A percentile compares a stretch with the other conserved stretches of the same genome.
Evolutionary conservation across 2,797 vertebrate genomes (phyloP).

Genomic region (Alauda arvensis): DNA sequence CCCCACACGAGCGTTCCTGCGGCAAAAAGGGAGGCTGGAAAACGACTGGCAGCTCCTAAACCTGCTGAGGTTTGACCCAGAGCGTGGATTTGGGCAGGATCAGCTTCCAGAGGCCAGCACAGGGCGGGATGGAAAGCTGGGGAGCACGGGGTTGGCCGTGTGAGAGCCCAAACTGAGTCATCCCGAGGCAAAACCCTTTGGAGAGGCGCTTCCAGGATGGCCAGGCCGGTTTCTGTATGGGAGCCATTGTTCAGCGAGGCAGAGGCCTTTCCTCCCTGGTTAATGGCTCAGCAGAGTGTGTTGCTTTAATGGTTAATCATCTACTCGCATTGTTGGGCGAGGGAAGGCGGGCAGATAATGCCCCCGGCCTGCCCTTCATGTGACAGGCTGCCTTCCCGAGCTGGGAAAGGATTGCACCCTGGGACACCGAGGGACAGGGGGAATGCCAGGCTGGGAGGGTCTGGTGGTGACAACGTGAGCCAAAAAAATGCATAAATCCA

Average conservation of each 20-base stretch:
- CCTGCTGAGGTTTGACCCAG: background rate
- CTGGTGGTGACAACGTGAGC: background rate
- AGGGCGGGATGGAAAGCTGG: background rate
- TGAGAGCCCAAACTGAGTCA: background rate
- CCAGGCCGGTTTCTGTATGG: background rate
- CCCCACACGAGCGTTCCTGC: background rate
- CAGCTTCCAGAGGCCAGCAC: background rate
- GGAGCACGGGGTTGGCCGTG: background rate
- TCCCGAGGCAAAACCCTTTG: background rate
- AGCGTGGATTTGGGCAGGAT: background rate
- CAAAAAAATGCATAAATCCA: rapidly evolving
- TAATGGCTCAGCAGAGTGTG: constrained; percentile 57
- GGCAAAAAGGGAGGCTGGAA: background rate
- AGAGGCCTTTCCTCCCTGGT: constrained; percentile 43
- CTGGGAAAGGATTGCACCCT: background rate
- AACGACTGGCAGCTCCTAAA: background rate
- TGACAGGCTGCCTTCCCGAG: background rate
- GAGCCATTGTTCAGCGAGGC: background rate
- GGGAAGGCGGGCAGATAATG: constrained; percentile 32
- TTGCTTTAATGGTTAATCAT: constrained; percentile 68
- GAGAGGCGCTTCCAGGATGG: background rate
- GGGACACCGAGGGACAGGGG: background rate
- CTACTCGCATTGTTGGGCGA: constrained; percentile 28
- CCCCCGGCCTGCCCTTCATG: constrained; percentile 3
- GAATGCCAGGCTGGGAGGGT: background rate